Conservation (phyloP, 2,113 vertebrate species). For the Coracopsis vasa region DNA sequence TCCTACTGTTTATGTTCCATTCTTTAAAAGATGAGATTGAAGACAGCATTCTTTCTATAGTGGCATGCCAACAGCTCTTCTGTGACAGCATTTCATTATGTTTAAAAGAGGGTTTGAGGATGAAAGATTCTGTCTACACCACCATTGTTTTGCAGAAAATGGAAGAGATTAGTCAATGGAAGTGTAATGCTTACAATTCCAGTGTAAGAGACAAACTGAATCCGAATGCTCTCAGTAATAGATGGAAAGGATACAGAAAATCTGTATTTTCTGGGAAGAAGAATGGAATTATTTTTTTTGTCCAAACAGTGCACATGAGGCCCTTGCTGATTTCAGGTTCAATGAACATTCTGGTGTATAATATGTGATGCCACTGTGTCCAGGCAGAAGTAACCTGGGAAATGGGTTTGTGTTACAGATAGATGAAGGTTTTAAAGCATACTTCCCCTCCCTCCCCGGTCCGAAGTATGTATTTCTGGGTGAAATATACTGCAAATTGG, state of each 20-base stretch:
- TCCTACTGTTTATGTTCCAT: not conserved
- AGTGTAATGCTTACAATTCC: not conserved
- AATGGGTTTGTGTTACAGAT: not conserved
- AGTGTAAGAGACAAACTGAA: not conserved
- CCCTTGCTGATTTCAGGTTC: not conserved
- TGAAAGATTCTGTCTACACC: not conserved
- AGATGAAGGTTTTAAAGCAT: not conserved
- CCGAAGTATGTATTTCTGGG: not conserved
- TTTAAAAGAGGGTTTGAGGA: not conserved
- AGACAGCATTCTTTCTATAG: not conserved
- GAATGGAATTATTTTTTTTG: not conserved
- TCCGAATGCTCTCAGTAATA: not conserved
- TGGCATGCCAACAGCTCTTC: not conserved
- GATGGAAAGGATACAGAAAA: not conserved
- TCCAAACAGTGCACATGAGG: not conserved
- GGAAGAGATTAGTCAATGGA: not conserved
- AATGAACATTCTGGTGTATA: not conserved
- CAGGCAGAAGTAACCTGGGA: not conserved
- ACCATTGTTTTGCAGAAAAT: not conserved
- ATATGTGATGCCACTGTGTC: not conserved
- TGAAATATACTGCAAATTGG: not conserved
- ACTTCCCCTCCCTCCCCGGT: no score
- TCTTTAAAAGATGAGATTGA: not conserved
- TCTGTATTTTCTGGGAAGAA: not conserved
- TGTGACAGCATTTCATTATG: not conserved